Percentiles rank a stretch among this genome's conserved stretches.
phyloP scores from a whole-genome alignment of 2,797 vertebrate genomes.

The Decapterus maruadsi region DNA sequence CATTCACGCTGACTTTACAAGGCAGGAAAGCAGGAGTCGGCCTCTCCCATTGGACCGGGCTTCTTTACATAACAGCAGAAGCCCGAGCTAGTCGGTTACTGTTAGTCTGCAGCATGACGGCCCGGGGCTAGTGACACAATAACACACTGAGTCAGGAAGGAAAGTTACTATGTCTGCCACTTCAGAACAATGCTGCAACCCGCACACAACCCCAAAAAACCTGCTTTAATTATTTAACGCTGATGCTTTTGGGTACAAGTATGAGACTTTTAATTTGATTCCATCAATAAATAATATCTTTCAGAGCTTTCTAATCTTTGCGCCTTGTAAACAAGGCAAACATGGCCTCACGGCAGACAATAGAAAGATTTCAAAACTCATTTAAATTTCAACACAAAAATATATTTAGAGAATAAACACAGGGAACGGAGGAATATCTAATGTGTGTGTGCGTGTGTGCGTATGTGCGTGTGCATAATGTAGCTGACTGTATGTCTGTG shows the following conservation, averaged over 20 bases:
- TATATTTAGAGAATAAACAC: conserved; percentile 56
- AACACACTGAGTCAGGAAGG: conserved; percentile 53
- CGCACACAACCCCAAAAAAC: conserved; percentile 47
- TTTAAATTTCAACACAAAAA: conserved; percentile 65
- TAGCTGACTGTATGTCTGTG: conserved; percentile 69
- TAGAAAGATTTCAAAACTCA: conserved; percentile 54
- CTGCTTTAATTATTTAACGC: conserved; percentile 58
- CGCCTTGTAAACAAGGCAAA: conserved; percentile 59
- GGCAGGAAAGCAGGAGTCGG: conserved; percentile 38
- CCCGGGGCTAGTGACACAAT: conserved; percentile 54
- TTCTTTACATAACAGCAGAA: conserved; percentile 67
- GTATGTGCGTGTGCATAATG: conserved; percentile 44
- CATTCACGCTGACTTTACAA: conserved; percentile 61
- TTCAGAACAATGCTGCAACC: conserved; percentile 57
- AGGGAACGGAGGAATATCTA: conserved; percentile 21
- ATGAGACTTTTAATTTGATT: conserved; percentile 75
- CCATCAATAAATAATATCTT: conserved; percentile 76
- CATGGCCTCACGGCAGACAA: conserved; percentile 57
- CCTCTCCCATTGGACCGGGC: conserved; percentile 42
- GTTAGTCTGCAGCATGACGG: conserved; percentile 53
- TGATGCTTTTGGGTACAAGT: conserved; percentile 62
- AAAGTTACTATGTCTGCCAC: conserved; percentile 57
- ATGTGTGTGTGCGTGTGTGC: conserved; percentile 22
- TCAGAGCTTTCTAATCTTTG: conserved; percentile 70
- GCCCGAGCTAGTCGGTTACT: conserved; percentile 51